phyloP scores from a whole-genome alignment of 1,140 invertebrate genomes.

The Uloborus diversus region DNA sequence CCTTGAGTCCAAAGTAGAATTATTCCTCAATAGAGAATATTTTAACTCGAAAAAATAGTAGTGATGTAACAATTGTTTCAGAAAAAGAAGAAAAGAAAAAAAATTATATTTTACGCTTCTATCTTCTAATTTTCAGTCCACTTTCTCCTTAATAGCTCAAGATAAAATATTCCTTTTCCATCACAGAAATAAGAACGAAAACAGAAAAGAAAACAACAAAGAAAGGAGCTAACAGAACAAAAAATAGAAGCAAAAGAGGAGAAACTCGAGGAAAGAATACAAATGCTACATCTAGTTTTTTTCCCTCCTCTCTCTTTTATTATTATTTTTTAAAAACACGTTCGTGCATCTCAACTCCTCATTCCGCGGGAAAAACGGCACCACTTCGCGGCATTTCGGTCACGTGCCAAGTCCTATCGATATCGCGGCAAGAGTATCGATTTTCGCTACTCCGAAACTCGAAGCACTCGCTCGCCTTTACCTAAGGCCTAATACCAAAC shows the following conservation, averaged over 20 bases:
- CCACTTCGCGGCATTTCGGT: conserved; percentile 14
- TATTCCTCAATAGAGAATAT: no score
- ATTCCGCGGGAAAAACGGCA: conserved; percentile 10
- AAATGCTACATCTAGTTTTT: conserved; percentile 16
- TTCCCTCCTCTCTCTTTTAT: no score
- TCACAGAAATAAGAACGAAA: background rate
- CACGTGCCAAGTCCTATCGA: conserved; percentile 40
- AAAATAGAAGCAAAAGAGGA: background rate
- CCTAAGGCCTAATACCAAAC: conserved; percentile 30
- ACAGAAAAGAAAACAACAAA: background rate
- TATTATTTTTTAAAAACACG: conserved; percentile 47
- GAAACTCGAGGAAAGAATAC: conserved; percentile 52
- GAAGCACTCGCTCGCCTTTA: conserved; percentile 22
- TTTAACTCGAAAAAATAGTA: no score
- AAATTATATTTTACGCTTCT: no score
- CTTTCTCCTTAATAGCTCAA: background rate
- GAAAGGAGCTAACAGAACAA: background rate
- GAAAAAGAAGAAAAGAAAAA: no score
- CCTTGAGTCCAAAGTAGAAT: no score
- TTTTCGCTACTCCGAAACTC: background rate
- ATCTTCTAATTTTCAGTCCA: background rate
- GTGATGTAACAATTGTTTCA: no score
- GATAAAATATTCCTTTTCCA: conserved; percentile 13
- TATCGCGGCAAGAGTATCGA: conserved; percentile 41
- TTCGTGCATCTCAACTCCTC: conserved; percentile 26